Evolutionary conservation across 2,888 invertebrate genomes (phyloP), one percentile per base, ranked within the genome.

Genomic region (Meliscaeva auricollis): DNA sequence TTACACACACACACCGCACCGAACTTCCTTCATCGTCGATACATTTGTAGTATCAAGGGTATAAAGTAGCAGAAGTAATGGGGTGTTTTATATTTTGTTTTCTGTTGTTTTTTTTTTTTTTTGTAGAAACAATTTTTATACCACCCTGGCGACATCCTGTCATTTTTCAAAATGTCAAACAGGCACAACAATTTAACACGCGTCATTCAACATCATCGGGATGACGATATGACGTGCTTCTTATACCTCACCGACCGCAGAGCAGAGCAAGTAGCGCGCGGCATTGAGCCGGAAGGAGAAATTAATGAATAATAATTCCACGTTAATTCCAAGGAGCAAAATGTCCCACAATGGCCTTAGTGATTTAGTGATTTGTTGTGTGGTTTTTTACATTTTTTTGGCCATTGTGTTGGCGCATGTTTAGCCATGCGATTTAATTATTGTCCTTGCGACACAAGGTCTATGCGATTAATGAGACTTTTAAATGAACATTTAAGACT

Each of bases 161-260:
- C 85, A 77, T 85, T 81, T 76, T 77, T 85, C 85, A 85, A 85
- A n/a, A 85, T 73, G 85, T 85, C 85, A 85, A 81, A 60, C 81
- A 44, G 62, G 81, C 56, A 85, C 46, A 77, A 64, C 81, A 85
- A 81, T 77, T 85, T 85, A 85, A 73, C 81, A 77, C 85, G 68
- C 85, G 68, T 77, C 84, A 84, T 80, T 84, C 85, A 81, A 76
- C 80, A 76, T 75, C 58, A 72, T 70, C 62, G 48, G n/a, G 11
- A 66, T 50, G 66, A 66, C 35, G 66, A 26, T 26, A 26, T 20
- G 20, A 20, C 50, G 9, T 13, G 1, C 9, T 1, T 35, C 50
- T 22, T 9, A 17, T 1, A 26, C 13, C 5, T 8, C 15, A 38
- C 8, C 17, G 0, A 26, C 15, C 15, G 1, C 54, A 38, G 1